These are phyloP conservation scores for Neostethus bicornis DNA, from an alignment of 2,797 vertebrate species.

Conservation along the genomic window DNA sequence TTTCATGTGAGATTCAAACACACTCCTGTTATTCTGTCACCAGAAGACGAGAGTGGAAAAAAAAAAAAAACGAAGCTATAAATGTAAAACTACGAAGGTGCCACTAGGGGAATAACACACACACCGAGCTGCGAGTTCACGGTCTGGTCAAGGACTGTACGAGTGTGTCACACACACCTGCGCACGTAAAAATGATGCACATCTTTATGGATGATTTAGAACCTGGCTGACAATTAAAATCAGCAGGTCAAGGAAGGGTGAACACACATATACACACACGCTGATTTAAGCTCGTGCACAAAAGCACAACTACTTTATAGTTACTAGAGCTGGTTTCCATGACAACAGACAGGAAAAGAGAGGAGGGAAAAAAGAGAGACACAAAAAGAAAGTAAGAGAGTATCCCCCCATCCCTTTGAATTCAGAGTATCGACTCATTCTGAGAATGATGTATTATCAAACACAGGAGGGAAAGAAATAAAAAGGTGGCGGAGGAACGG, in stretches of 20 bases:
- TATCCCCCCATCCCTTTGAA: constrained; percentile 36
- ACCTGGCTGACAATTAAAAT: constrained; percentile 66
- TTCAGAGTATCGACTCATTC: constrained; percentile 55
- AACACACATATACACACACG: constrained; percentile 29
- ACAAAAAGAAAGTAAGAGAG: constrained; percentile 36
- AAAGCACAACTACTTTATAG: constrained; percentile 69
- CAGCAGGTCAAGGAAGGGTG: constrained; percentile 55
- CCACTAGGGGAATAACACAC: constrained; percentile 2
- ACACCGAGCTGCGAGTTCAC: constrained; percentile 15
- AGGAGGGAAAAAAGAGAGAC: constrained; percentile 39
- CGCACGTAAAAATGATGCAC: constrained; percentile 11
- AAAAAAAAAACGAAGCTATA: background rate
- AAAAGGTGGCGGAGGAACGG: constrained; percentile 23
- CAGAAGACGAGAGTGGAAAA: background rate
- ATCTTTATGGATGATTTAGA: constrained; percentile 37
- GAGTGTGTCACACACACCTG: constrained; percentile 7
- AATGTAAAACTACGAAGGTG: background rate
- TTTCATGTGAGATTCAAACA: background rate
- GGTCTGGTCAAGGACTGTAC: constrained; percentile 57
- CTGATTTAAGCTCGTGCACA: constrained; percentile 22
- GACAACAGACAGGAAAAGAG: constrained; percentile 86
- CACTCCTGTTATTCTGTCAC: background rate
- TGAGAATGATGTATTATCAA: constrained; percentile 55
- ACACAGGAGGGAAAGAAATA: constrained; percentile 40
- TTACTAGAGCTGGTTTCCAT: constrained; percentile 92